phyloP scores from a whole-genome alignment of 2,797 vertebrate genomes.

The Hyperoplus immaculatus region DNA sequence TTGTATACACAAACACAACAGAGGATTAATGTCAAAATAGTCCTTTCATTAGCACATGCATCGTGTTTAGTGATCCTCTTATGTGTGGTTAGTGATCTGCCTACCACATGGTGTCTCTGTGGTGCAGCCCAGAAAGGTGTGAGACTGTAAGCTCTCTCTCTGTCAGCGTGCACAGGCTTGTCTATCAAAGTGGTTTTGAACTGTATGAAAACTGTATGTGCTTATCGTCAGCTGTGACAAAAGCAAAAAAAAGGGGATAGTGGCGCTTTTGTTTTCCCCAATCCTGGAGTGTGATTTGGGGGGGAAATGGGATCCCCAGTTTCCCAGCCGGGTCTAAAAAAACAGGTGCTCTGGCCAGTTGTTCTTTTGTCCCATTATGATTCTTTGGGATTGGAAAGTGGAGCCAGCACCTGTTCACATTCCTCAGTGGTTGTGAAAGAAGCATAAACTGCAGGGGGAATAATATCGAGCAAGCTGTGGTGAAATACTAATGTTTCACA shows the following conservation, averaged over 20 bases:
- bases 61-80: background rate
- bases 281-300: slow-evolving; percentile 57
- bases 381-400: slow-evolving; percentile 49
- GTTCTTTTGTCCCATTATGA: slow-evolving; percentile 66
- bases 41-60: background rate
- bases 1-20: background rate
- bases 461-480: background rate
- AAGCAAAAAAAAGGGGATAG: slow-evolving; percentile 26
- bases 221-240: slow-evolving; percentile 51
- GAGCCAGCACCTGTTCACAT: slow-evolving; percentile 75
- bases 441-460: slow-evolving; percentile 16
- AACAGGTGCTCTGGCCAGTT: slow-evolving; percentile 77
- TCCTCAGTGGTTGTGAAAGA: slow-evolving; percentile 56
- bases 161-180: background rate
- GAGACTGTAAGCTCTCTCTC: background rate
- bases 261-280: slow-evolving; percentile 44
- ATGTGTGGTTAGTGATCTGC: slow-evolving; percentile 9
- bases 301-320: slow-evolving; percentile 49
- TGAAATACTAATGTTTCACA: slow-evolving; percentile 36
- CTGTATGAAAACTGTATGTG: slow-evolving; percentile 20
- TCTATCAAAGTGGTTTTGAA: slow-evolving; percentile 44
- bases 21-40: background rate
- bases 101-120: slow-evolving; percentile 73
- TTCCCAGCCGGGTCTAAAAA: slow-evolving; percentile 60
- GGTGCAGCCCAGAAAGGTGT: slow-evolving; percentile 45